Base-by-base conservation (phyloP, 1,140 invertebrate genomes). In the Zaprionus gabonicus region DNA sequence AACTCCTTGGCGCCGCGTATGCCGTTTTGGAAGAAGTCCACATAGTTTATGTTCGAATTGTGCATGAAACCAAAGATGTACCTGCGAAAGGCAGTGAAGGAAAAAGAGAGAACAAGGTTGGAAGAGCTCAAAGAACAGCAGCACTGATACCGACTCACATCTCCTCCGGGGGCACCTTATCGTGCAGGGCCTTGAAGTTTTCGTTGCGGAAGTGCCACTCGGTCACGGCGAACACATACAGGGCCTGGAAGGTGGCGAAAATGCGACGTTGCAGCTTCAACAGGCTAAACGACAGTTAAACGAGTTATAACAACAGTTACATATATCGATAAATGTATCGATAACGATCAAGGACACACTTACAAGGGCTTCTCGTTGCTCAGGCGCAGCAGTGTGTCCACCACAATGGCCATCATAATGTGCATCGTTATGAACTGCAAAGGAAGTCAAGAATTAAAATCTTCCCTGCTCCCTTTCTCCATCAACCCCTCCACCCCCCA, bases 141-240 rank as follows among this genome's bases (percentile, higher is more conserved):
- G 20, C 1, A 12, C 23, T 15, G 4, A n/a, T 28, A 0, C 13
- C 51, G 15, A 27, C 91, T 68, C 94, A 93, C 71, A 93, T 77
- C 86, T 99, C 98, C 17, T 93, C 87, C 1, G 93, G 76, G 46
- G 94, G 93, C 65, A 98, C 91, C 6, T 93, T 80, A 0, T 93
- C 87, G 65, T 96, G 94, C 15, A 99, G 91, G 1, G 93, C 88
- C 10, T 95, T 80, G 28, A 97, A 94, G 72, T 98, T 98, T 1
- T 95, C 93, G 75, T 97, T 97, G 23, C 93, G 86, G 85, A 98
- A 99, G 7, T 94, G 93, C 97, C 97, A 99, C 87, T 97, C 94
- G 71, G 97, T 95, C 0, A 94, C 95, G 0, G 97, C 95, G 81
- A 98, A 99, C 81, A 96, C 97, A 56, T 95, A 93, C 4, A 99